Evolutionary conservation across 2,113 vertebrate genomes (phyloP).

Genomic region (Clarias batrachus): DNA sequence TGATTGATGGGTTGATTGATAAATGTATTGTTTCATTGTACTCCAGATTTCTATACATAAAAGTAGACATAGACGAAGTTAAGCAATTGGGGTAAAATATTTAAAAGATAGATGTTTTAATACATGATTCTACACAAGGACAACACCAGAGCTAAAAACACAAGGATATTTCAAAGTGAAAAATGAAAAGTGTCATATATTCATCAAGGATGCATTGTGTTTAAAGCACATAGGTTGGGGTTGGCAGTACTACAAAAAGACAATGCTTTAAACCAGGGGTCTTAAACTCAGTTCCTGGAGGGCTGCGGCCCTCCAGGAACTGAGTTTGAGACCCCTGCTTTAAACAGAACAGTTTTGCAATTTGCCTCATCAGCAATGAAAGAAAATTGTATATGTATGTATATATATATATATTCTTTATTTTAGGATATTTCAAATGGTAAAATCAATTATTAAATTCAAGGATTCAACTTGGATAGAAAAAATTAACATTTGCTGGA

Average conservation of each 20-base stretch:
- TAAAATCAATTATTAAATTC: background rate
- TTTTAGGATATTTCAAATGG: background rate
- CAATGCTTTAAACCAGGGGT: background rate
- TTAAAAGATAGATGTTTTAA: no score
- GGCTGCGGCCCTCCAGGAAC: no score
- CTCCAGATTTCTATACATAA: background rate
- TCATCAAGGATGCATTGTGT: background rate
- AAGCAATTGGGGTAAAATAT: background rate
- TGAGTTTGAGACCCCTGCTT: no score
- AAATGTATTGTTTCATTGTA: background rate
- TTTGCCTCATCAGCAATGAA: background rate
- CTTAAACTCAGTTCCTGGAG: no score
- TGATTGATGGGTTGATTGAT: no score
- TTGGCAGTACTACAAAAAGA: background rate
- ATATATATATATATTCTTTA: background rate
- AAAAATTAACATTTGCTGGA: background rate
- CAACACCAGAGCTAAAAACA: background rate
- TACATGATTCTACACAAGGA: conserved; percentile 2
- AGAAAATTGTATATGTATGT: no score
- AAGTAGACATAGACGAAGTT: background rate
- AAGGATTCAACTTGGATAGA: background rate
- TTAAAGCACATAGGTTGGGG: background rate
- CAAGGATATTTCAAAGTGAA: background rate
- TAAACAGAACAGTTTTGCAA: background rate
- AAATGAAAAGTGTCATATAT: background rate